These are phyloP conservation scores for Callyntrura guangdongensis DNA, from an alignment of 2,888 invertebrate species.

Conservation along the genomic window DNA sequence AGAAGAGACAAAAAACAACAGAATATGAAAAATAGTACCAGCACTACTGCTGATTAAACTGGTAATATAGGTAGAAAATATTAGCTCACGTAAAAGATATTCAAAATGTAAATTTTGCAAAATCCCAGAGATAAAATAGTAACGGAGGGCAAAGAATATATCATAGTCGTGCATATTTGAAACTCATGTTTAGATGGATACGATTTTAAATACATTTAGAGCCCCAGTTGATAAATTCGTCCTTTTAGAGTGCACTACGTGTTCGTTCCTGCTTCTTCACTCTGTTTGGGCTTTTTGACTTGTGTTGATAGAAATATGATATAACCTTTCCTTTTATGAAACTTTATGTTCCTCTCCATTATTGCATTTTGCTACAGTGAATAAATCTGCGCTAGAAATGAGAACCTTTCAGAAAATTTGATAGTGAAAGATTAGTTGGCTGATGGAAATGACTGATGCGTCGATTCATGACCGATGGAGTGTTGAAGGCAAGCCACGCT, in stretches of 20 bases:
- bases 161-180: neutral
- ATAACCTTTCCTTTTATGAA: too few species aligned
- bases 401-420: neutral
- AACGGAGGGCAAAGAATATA: too few species aligned
- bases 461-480: conserved; percentile 29
- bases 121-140: neutral
- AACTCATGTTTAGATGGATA: neutral
- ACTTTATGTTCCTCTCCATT: too few species aligned
- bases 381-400: too few species aligned
- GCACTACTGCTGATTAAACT: neutral
- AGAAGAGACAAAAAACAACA: neutral
- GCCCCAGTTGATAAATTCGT: neutral
- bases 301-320: too few species aligned
- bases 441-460: conserved; percentile 45
- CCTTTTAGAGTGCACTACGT: too few species aligned
- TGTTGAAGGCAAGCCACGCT: conserved; percentile 9
- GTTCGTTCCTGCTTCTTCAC: too few species aligned
- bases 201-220: neutral
- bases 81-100: conserved; percentile 57
- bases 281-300: too few species aligned
- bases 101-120: neutral
- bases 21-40: neutral
- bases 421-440: neutral
- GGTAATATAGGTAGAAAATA: conserved; percentile 17
- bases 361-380: too few species aligned